A percentile compares a stretch with the other conserved stretches of the same genome.
Evolutionary conservation across 1,140 invertebrate genomes (phyloP).

Genomic region (Drosophila melanica): DNA sequence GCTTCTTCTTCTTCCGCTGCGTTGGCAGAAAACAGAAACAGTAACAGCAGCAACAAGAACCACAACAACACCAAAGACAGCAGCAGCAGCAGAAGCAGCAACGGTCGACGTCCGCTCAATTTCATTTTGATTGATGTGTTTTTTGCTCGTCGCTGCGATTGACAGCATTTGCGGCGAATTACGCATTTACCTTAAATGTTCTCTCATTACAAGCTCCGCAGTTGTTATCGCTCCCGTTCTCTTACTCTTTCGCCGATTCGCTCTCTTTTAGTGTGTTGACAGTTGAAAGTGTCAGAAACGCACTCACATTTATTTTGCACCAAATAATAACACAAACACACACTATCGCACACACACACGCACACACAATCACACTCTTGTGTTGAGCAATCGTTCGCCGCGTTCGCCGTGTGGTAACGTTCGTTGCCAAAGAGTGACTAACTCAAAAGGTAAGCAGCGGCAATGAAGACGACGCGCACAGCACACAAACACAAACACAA

Average conservation of each 20-base stretch:
- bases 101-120: conserved; percentile 49
- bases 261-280: conserved; percentile 15
- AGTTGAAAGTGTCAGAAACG: conserved; percentile 41
- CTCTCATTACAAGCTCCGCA: conserved; percentile 14
- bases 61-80: too few relatives aligned
- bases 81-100: conserved; percentile 5
- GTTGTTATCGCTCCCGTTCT: neutral
- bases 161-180: conserved; percentile 51
- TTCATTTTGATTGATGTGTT: conserved; percentile 68
- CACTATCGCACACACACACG: conserved; percentile 1
- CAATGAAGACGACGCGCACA: conserved; percentile 36
- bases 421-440: conserved; percentile 77
- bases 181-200: conserved; percentile 51
- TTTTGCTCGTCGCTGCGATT: conserved; percentile 40
- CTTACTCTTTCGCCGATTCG: neutral
- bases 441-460: conserved; percentile 60
- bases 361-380: conserved; percentile 14
- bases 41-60: neutral
- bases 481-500: conserved; percentile 31
- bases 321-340: conserved; percentile 26
- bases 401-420: conserved; percentile 64
- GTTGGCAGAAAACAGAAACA: conserved; percentile 45
- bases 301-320: conserved; percentile 34
- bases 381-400: conserved; percentile 52
- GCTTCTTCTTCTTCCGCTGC: conserved; percentile 44